A percentile compares a stretch with the other conserved stretches of the same genome.
Evolutionary conservation across 1,140 invertebrate species (phyloP).

Genomic region (Tribolium madens): DNA sequence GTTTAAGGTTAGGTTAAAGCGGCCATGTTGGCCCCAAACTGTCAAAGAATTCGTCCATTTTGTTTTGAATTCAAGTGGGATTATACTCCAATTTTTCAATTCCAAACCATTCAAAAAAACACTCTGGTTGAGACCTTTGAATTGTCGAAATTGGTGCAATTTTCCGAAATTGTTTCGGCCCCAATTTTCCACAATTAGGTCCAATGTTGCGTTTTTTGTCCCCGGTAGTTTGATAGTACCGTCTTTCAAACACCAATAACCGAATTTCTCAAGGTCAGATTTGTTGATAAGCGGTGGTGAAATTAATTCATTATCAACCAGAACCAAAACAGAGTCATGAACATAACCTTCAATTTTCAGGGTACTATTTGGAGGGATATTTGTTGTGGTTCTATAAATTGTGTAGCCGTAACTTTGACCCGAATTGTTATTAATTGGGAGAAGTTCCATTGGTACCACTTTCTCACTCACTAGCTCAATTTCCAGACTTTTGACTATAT

Average conservation of each 20-base stretch:
- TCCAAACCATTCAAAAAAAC: conserved; percentile 64
- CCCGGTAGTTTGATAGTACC: conserved; percentile 38
- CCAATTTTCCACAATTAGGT: conserved; percentile 72
- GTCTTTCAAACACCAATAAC: conserved; percentile 65
- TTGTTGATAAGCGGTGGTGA: conserved; percentile 56
- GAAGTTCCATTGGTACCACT: conserved; percentile 69
- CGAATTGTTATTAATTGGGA: conserved; percentile 67
- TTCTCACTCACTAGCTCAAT: conserved; percentile 47
- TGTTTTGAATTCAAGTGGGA: conserved; percentile 68
- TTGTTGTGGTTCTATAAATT: conserved; percentile 64
- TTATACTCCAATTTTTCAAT: conserved; percentile 66
- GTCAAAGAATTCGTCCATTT: conserved; percentile 57
- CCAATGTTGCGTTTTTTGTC: conserved; percentile 60
- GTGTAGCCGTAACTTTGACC: conserved; percentile 73
- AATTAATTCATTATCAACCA: conserved; percentile 64
- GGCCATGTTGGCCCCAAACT: conserved; percentile 23
- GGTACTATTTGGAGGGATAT: conserved; percentile 48
- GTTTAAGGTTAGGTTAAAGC: conserved; percentile 56
- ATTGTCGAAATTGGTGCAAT: conserved; percentile 65
- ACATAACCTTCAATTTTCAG: conserved; percentile 66
- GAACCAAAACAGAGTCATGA: conserved; percentile 68
- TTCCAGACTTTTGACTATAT: conserved; percentile 55
- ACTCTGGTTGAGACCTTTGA: conserved; percentile 67
- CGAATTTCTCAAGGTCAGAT: conserved; percentile 63
- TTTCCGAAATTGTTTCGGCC: conserved; percentile 71